Conservation (phyloP, 2,888 invertebrate genomes). For the Morpho helenor region DNA sequence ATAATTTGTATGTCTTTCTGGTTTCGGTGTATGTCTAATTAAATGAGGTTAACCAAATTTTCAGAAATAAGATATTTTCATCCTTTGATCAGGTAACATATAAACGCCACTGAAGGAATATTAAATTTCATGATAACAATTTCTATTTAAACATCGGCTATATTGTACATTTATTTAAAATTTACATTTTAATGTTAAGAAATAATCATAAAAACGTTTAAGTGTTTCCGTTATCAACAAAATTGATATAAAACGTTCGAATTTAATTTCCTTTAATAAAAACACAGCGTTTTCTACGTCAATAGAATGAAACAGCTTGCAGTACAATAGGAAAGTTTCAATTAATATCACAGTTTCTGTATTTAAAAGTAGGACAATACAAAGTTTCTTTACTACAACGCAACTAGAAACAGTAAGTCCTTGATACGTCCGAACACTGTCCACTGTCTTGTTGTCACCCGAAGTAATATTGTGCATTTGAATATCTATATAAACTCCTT, state of each 20-base stretch:
- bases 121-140: too few species aligned
- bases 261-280: conserved; percentile 17
- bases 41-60: too few species aligned
- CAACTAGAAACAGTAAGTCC: conserved; percentile 80
- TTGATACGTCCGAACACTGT: conserved; percentile 73
- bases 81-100: too few species aligned
- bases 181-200: too few species aligned
- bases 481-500: conserved; percentile 81
- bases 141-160: too few species aligned
- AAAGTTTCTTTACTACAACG: conserved; percentile 62
- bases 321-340: conserved; percentile 67
- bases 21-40: too few species aligned
- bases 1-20: too few species aligned
- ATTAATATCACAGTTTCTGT: conserved; percentile 78
- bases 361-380: conserved; percentile 73
- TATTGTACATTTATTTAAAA: too few species aligned
- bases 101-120: too few species aligned
- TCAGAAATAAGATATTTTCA: too few species aligned
- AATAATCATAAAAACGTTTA: too few species aligned
- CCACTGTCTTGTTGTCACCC: conserved; percentile 85
- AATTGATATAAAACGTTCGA: neutral
- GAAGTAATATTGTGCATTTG: conserved; percentile 85
- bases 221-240: neutral
- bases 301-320: conserved; percentile 51
- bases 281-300: conserved; percentile 44